Conservation (phyloP, 2,888 invertebrate species). For the Eupithecia abbreviata region DNA sequence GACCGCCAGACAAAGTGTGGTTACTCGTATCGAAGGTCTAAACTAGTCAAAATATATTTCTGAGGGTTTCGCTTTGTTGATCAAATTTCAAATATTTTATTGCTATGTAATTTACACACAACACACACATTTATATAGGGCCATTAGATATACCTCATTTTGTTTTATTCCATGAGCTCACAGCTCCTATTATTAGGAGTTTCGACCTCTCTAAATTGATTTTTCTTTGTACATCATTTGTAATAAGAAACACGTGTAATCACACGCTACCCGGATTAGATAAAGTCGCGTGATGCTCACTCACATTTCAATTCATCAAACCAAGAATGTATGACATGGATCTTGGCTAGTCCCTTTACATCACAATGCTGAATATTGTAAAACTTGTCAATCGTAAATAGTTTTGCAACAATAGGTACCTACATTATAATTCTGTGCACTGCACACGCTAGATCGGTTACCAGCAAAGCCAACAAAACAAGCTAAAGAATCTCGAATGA, state of each 20-base stretch:
- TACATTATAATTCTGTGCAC: not conserved
- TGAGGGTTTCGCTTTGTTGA: too few species aligned
- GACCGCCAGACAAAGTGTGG: too few species aligned
- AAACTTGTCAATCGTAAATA: conserved; percentile 4
- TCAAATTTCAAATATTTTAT: too few species aligned
- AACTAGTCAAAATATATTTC: too few species aligned
- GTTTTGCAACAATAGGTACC: not conserved
- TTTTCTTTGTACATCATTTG: not conserved
- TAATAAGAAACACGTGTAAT: not conserved
- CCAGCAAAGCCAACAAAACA: not conserved
- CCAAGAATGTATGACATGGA: not conserved
- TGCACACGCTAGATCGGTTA: not conserved
- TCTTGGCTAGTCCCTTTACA: not conserved
- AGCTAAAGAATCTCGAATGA: too few species aligned
- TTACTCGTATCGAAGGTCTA: too few species aligned
- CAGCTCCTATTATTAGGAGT: too few species aligned
- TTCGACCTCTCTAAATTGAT: not conserved
- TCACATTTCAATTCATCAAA: not conserved
- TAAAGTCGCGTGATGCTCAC: not conserved
- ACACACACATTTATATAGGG: too few species aligned
- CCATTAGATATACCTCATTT: too few species aligned
- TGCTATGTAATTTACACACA: too few species aligned
- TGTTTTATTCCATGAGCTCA: too few species aligned
- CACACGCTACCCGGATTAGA: not conserved
- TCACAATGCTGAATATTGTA: conserved; percentile 2